Evolutionary conservation across 2,113 vertebrate genomes (phyloP), one percentile per base, ranked within the genome.

Genomic region (Trichechus manatus): DNA sequence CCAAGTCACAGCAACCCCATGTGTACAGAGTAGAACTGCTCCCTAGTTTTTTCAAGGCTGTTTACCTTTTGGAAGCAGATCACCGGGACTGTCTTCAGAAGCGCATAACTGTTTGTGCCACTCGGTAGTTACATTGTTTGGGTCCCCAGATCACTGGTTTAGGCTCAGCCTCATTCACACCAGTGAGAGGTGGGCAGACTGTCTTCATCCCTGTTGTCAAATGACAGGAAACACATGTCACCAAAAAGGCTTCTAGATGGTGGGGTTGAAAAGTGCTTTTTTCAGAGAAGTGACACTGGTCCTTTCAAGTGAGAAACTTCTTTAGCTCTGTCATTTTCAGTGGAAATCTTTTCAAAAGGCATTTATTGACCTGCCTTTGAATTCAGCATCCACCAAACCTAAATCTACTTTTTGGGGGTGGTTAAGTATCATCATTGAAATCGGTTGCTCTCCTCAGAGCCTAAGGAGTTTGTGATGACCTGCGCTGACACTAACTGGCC

Each of bases 251-350:
- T 44, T 39, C 74, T 53, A 20, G 47, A 42, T 42, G 31, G 11
- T 1, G 33, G 50, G 68, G n/a, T 8, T 10, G 13, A 4, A 29
- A n/a, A 22, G 27, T 59, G 1, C 10, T 0, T 27, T 25, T 17
- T 29, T 74, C 14, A 19, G 22, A 70, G 42, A 81, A 33, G 72
- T 14, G 6, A 53, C 44, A 20, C 59, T 27, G 36, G 23, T 68
- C 39, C 47, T 84, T 88, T 53, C 78, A 50, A 68, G 72, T 53
- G 74, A 36, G 47, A 23, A 13, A 9, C 66, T 56, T 39, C 33
- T 53, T 74, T 33, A 36, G 78, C 39, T 61, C 70, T 56, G 81
- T 25, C 6, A 5, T 39, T 85, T 91, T 39, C 15, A 3, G 15
- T 29, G 31, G 44, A 36, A 68, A 50, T 87, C 39, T 75, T 86